These are phyloP conservation scores for Ophion costatus DNA, from an alignment of 2,888 invertebrate genomes.

Conservation along the genomic window DNA sequence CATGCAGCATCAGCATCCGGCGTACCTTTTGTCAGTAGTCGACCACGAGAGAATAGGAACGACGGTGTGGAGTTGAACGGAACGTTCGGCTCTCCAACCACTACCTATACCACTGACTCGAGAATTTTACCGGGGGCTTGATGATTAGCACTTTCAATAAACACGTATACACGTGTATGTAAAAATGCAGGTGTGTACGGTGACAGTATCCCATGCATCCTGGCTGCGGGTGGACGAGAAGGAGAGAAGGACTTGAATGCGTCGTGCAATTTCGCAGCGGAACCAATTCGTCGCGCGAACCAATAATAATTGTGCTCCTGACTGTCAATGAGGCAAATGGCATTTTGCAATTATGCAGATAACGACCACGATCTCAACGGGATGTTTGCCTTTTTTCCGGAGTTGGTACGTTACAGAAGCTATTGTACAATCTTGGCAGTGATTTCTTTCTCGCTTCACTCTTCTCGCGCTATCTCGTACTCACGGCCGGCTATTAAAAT, in stretches of 20 bases:
- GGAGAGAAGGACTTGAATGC: slow-evolving; percentile 12
- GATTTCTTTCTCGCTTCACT: not conserved
- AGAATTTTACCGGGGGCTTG: slow-evolving; percentile 34
- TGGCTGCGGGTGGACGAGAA: not conserved
- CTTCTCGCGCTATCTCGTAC: slow-evolving; percentile 12
- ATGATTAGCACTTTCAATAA: not conserved
- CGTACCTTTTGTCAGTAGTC: slow-evolving; percentile 60
- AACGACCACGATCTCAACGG: not conserved
- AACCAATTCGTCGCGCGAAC: slow-evolving; percentile 47
- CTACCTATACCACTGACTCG: not conserved
- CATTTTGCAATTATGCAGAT: not conserved
- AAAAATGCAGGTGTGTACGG: slow-evolving; percentile 15
- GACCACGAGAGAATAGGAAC: slow-evolving; percentile 48
- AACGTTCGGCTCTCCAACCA: slow-evolving; percentile 46
- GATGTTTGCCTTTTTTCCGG: not conserved
- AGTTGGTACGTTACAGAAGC: not conserved
- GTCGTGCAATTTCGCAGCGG: slow-evolving; percentile 20
- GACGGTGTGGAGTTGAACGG: slow-evolving; percentile 38
- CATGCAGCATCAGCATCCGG: slow-evolving; percentile 59
- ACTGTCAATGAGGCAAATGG: slow-evolving; percentile 37
- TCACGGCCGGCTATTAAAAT: slow-evolving; percentile 44
- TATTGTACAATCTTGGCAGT: not conserved
- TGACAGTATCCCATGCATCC: not conserved
- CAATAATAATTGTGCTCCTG: slow-evolving; percentile 41
- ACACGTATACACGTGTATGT: not conserved